phyloP scores from a whole-genome alignment of 2,113 vertebrate genomes.

The Pteronura brasiliensis region DNA sequence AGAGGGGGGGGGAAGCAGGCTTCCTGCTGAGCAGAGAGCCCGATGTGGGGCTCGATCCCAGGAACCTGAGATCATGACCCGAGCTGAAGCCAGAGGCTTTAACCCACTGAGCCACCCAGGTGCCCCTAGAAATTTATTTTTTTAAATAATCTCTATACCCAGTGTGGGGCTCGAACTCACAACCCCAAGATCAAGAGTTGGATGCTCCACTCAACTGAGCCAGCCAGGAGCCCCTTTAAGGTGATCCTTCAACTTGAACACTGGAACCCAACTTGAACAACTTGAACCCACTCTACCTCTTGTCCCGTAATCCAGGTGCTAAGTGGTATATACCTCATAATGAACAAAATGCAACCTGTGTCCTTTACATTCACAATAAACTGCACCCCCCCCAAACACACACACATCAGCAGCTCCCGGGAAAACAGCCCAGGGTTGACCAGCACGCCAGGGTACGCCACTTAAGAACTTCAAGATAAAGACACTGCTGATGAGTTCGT shows the following conservation, averaged over 20 bases:
- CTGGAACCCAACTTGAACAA: background rate
- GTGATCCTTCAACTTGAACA: background rate
- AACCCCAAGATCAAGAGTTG: background rate
- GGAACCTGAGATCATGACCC: too few relatives aligned
- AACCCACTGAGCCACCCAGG: too few relatives aligned
- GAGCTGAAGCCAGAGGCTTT: too few relatives aligned
- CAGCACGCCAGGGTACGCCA: too few relatives aligned
- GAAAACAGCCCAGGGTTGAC: background rate
- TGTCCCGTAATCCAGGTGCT: background rate
- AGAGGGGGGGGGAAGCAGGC: too few relatives aligned
- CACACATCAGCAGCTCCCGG: background rate
- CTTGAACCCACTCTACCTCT: background rate
- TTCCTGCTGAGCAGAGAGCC: too few relatives aligned
- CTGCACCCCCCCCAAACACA: too few relatives aligned
- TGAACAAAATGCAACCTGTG: background rate
- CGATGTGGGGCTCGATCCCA: too few relatives aligned
- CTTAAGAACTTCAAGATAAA: background rate
- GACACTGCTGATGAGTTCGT: background rate
- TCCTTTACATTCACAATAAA: background rate
- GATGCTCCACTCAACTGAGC: background rate
- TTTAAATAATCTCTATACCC: background rate
- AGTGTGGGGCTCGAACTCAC: background rate
- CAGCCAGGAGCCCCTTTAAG: background rate
- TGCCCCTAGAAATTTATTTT: too few relatives aligned
- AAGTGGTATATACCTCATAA: background rate